Percentiles rank a stretch among this genome's conserved stretches.
phyloP scores from a whole-genome alignment of 2,113 vertebrate species.

The Camelus dromedarius region DNA sequence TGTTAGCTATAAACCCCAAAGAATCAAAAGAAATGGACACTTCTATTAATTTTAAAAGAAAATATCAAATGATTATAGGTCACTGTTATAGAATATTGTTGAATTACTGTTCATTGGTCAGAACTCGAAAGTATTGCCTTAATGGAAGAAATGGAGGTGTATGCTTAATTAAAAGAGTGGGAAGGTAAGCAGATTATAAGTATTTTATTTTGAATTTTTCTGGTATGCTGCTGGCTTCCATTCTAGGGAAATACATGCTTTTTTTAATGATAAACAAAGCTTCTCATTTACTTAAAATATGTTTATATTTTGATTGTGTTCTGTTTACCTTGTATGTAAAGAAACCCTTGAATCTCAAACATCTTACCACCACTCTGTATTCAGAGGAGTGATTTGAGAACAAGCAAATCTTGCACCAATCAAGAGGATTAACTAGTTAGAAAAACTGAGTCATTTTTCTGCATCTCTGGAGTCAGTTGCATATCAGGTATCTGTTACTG shows the following conservation, averaged over 20 bases:
- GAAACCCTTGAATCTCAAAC: not conserved
- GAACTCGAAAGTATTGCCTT: not conserved
- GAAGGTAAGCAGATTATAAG: not conserved
- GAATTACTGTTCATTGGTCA: slow-evolving; percentile 3
- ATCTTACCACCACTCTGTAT: not conserved
- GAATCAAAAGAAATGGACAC: not conserved
- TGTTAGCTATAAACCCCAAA: not conserved
- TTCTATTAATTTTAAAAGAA: not conserved
- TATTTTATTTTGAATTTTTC: not conserved
- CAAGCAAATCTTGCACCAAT: not conserved
- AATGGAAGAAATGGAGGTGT: not conserved
- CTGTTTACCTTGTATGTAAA: not conserved
- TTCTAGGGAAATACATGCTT: not conserved
- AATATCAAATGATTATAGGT: not conserved
- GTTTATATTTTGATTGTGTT: slow-evolving; percentile 16
- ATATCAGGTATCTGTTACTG: not conserved
- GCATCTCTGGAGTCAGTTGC: not conserved
- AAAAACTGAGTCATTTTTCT: not conserved
- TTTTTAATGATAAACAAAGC: not conserved
- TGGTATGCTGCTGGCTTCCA: not conserved
- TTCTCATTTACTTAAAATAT: slow-evolving; percentile 31
- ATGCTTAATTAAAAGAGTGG: not conserved
- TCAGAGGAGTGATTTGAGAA: not conserved
- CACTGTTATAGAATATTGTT: not conserved
- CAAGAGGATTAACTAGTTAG: not conserved